Evolutionary conservation across 2,797 vertebrate genomes (phyloP).

Genomic region (Remorina albescens): DNA sequence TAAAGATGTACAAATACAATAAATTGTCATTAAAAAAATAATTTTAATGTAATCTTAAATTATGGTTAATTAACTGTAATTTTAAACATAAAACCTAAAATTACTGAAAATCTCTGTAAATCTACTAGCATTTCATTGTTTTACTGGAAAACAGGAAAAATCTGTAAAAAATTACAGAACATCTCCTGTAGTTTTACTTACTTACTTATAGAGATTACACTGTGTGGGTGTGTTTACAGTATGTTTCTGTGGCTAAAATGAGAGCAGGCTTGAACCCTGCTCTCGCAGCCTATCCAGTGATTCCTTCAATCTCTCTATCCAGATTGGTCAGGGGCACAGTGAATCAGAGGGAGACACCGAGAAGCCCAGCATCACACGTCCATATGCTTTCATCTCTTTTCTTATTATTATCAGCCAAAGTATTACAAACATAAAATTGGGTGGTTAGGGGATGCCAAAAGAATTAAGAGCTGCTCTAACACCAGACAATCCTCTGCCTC

Average conservation of each 20-base stretch:
- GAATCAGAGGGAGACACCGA: slow-evolving; percentile 49
- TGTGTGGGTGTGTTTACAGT: slow-evolving; percentile 26
- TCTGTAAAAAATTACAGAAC: no score
- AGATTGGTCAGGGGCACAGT: slow-evolving; percentile 47
- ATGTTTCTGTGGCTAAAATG: slow-evolving; percentile 27
- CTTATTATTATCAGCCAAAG: slow-evolving; percentile 45
- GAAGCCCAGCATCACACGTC: slow-evolving; percentile 31
- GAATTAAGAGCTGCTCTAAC: slow-evolving; percentile 5
- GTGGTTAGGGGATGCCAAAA: slow-evolving; percentile 15
- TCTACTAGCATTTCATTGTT: no score
- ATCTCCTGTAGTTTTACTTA: no score
- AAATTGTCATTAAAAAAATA: no score
- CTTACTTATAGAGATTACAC: slow-evolving; percentile 1
- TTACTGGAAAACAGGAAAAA: no score
- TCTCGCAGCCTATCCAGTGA: slow-evolving; percentile 13
- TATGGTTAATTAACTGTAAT: no score
- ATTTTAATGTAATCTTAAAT: no score
- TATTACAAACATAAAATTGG: slow-evolving; percentile 37
- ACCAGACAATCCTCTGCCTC: slow-evolving; percentile 2
- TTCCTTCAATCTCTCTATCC: slow-evolving; percentile 18
- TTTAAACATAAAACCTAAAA: no score
- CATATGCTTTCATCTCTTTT: slow-evolving; percentile 43
- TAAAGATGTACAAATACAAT: no score
- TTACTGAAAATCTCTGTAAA: no score
- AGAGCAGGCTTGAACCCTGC: slow-evolving; percentile 25